A percentile compares a stretch with the other conserved stretches of the same genome.
Conservation (phyloP, 92 coral and sea anemone species). For the Palythoa heliodiscus region DNA sequence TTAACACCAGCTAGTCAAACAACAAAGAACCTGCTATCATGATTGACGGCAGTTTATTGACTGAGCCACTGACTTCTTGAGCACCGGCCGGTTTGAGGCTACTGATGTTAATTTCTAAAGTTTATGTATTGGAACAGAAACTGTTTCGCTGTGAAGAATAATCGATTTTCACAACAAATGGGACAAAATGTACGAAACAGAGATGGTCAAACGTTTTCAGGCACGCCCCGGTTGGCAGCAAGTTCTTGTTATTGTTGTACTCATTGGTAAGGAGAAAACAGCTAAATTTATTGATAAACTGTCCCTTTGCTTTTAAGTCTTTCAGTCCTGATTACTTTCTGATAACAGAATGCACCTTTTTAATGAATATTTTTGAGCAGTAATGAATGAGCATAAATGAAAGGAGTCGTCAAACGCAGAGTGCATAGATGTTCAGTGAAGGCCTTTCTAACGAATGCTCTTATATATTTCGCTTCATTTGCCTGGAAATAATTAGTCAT, state of each 20-base stretch:
- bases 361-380: no score
- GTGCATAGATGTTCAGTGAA: not conserved
- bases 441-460: not conserved
- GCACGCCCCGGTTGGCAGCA: constrained; percentile 79
- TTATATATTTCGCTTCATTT: no score
- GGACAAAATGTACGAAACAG: constrained; percentile 52
- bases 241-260: constrained; percentile 52
- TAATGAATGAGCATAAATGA: no score
- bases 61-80: constrained; percentile 2
- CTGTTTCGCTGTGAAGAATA: not conserved
- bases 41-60: not conserved
- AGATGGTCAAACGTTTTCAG: constrained; percentile 77
- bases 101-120: not conserved
- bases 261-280: constrained; percentile 52
- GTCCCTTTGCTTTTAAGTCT: no score
- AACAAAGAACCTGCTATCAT: constrained; percentile 18
- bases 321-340: no score
- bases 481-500: no score
- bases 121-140: not conserved
- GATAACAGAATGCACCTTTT: no score
- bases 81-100: constrained; percentile 13
- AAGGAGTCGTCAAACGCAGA: no score
- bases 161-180: not conserved
- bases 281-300: not conserved
- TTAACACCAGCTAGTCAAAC: not conserved